Base-by-base conservation (phyloP, 2,797 vertebrate species). In the Hydrophis major region DNA sequence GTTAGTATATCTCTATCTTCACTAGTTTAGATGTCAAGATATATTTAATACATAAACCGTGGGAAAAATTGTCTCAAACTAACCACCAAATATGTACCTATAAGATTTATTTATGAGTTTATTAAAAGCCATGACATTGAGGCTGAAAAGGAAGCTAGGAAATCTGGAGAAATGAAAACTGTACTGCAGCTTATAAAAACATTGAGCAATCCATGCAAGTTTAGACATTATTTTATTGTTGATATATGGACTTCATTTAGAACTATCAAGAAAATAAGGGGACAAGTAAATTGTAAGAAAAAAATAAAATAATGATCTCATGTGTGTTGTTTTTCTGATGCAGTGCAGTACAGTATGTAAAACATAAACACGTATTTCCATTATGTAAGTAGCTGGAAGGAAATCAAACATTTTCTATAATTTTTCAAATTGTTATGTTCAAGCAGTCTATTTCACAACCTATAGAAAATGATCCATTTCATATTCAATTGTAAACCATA, bases 131-230 rank as follows among this genome's bases (percentile, higher is more conserved):
- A 94, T 93, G 92, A 90, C 47, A 53, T 61, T 93, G 91, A 91
- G 92, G 94, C 94, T 94, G 92, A 92, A 92, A 96, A 97, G 93
- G 91, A 96, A 96, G 95, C 0, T 13, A 95, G 95, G 97, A 96
- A 95, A 88, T 10, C 0, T 87, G 91, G 92, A 94, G 95, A 94
- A 94, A 93, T 92, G 0, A 89, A 4, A 61, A 93, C 25, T 95
- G 59, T 93, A 94, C 89, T 96, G 94, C 90, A 96, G 93, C 86
- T 93, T 95, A 86, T 78, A 94, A 95, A 97, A 97, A 95, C 97
- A 92, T 93, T 97, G 90, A 96, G 56, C 95, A 97, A 96, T 96
- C 91, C 94, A 91, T 86, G 55, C 93, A 96, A 96, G 91, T 94
- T 57, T 94, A 93, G 94, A 94, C 63, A 93, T 97, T 94, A 94